Conservation (phyloP, 2,797 vertebrate species). For the Poeciliopsis presidionis region DNA sequence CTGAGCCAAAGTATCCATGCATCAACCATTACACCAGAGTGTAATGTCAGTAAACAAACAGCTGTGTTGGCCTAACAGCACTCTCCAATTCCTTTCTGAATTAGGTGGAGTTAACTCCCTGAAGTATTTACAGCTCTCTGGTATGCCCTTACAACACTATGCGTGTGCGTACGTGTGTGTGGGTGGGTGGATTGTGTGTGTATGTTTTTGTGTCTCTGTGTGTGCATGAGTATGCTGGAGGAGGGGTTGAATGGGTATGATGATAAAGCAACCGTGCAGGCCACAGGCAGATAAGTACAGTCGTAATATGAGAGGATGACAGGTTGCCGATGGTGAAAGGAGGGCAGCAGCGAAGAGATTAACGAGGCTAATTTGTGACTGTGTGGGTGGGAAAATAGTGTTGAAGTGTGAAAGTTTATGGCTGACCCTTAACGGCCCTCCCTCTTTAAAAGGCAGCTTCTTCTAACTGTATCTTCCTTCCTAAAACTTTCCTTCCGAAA, state of each 20-base stretch:
- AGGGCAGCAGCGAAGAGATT: constrained; percentile 61
- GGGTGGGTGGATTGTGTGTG: constrained; percentile 38
- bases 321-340: constrained; percentile 69
- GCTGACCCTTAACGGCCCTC: constrained; percentile 42
- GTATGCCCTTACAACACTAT: constrained; percentile 75
- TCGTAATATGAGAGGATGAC: constrained; percentile 71
- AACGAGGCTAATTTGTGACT: constrained; percentile 64
- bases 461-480: constrained; percentile 23
- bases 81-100: constrained; percentile 74
- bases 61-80: constrained; percentile 73
- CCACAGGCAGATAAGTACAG: constrained; percentile 66
- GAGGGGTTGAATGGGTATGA: constrained; percentile 63
- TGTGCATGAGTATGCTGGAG: constrained; percentile 33
- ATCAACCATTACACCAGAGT: constrained; percentile 54
- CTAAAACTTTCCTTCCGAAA: constrained; percentile 4
- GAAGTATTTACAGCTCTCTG: constrained; percentile 80
- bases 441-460: constrained; percentile 43
- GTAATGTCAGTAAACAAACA: constrained; percentile 76
- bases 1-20: constrained; percentile 47
- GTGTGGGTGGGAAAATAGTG: constrained; percentile 45
- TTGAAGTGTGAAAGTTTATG: constrained; percentile 65
- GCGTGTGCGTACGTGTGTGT: neutral
- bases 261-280: constrained; percentile 55
- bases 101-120: constrained; percentile 79
- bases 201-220: constrained; percentile 42